Percentiles rank a stretch among this genome's conserved stretches.
phyloP scores from a whole-genome alignment of 2,113 vertebrate species.

The Clarias gariepinus region DNA sequence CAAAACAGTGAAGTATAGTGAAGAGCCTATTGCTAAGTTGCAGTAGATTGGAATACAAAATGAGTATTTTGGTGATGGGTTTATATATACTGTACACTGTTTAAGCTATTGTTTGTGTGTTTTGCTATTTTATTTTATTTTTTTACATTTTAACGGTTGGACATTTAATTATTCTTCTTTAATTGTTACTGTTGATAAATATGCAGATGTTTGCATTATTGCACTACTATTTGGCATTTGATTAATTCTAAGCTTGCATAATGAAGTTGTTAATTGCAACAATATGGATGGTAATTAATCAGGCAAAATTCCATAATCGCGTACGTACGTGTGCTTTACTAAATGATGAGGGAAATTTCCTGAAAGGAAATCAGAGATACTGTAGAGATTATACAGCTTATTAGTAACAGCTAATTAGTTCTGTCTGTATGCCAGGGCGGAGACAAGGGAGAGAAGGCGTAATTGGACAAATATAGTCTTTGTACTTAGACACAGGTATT shows the following conservation, averaged over 20 bases:
- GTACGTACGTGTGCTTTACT: neutral
- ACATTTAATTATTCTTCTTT: neutral
- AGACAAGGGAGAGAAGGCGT: neutral
- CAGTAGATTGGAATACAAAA: neutral
- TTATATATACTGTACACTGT: neutral
- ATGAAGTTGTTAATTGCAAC: slow-evolving; percentile 8
- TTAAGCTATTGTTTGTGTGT: neutral
- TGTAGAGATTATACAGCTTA: neutral
- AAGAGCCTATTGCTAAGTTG: neutral
- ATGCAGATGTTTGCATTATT: neutral
- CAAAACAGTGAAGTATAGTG: neutral
- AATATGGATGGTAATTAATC: neutral
- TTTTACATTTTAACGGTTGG: neutral
- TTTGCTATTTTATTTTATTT: too few relatives aligned
- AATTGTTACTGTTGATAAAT: neutral
- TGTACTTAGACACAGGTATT: neutral
- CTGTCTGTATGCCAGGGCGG: neutral
- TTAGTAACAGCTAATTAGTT: slow-evolving; percentile 23
- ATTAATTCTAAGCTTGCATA: neutral
- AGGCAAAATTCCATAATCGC: neutral
- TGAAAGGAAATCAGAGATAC: slow-evolving; percentile 2
- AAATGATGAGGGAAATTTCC: slow-evolving; percentile 9
- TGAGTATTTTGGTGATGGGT: neutral
- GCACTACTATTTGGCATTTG: neutral
- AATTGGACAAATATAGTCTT: neutral